Conservation (phyloP, 2,888 invertebrate genomes). For the Agonopterix heracliana region DNA sequence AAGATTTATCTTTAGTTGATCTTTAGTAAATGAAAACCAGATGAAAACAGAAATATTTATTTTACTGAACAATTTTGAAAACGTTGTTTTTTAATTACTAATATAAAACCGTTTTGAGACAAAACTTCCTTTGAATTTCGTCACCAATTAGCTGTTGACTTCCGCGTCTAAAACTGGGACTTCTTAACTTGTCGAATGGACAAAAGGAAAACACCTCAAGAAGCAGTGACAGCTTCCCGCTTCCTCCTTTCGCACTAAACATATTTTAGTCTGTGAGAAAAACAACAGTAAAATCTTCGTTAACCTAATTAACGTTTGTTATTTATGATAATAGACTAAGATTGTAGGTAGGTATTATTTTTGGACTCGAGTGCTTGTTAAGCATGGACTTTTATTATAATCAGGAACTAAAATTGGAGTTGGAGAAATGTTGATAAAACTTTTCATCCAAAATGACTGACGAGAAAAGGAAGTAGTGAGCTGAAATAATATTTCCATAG, state of each 20-base stretch:
- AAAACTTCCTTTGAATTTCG: constrained; percentile 45
- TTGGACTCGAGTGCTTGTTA: no score
- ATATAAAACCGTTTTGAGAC: constrained; percentile 15
- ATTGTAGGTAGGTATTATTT: no score
- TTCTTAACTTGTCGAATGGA: constrained; percentile 36
- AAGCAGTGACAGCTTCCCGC: constrained; percentile 23
- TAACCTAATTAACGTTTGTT: neutral
- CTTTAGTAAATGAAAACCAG: no score
- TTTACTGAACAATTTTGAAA: neutral
- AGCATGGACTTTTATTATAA: no score
- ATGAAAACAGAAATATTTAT: no score
- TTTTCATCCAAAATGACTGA: neutral
- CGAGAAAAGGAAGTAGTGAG: no score
- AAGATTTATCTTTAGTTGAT: no score
- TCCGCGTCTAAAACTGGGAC: constrained; percentile 47
- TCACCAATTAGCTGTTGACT: constrained; percentile 50
- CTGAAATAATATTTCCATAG: no score
- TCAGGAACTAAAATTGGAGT: no score
- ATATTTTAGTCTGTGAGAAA: neutral
- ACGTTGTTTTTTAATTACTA: neutral
- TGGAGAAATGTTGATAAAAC: neutral
- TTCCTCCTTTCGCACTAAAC: constrained; percentile 14
- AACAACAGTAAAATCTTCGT: neutral
- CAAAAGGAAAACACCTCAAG: constrained; percentile 30
- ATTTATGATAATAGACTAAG: neutral